Conservation (phyloP, 2,797 vertebrate genomes). For the Atherinosoma microstoma region DNA sequence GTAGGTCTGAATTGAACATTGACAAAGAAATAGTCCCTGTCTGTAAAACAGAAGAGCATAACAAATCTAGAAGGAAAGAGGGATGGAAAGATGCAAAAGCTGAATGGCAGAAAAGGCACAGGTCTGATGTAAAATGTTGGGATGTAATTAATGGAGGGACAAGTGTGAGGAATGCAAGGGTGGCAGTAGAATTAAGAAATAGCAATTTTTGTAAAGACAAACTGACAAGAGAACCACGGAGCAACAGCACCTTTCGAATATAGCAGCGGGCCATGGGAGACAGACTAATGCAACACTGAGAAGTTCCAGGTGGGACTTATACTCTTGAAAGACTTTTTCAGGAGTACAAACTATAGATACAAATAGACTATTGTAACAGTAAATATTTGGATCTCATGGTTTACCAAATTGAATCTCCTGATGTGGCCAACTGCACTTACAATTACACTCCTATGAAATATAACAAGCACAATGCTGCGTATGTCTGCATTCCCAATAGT, state of each 20-base stretch:
- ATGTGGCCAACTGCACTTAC: not conserved
- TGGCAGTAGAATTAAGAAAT: conserved; percentile 48
- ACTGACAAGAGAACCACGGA: conserved; percentile 17
- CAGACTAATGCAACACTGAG: not conserved
- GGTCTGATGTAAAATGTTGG: conserved; percentile 55
- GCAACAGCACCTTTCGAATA: not conserved
- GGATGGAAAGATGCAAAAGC: conserved; percentile 43
- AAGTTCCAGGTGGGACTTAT: not conserved
- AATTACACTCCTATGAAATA: conserved; percentile 1
- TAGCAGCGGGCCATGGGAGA: no score
- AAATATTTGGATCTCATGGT: not conserved
- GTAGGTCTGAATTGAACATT: no score
- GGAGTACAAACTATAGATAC: not conserved
- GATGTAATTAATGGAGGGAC: conserved; percentile 51
- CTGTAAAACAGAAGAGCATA: no score
- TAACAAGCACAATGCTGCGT: not conserved
- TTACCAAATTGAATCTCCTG: not conserved
- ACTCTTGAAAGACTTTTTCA: not conserved
- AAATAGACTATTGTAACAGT: not conserved
- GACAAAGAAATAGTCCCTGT: no score
- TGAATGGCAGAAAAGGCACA: conserved; percentile 52
- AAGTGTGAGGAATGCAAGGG: conserved; percentile 65
- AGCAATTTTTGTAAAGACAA: conserved; percentile 32
- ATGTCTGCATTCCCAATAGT: not conserved
- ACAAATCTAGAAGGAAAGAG: conserved; percentile 18